These are phyloP conservation scores for Desmophyllum pertusum DNA, from an alignment of 92 coral and sea anemone genomes.

Conservation along the genomic window DNA sequence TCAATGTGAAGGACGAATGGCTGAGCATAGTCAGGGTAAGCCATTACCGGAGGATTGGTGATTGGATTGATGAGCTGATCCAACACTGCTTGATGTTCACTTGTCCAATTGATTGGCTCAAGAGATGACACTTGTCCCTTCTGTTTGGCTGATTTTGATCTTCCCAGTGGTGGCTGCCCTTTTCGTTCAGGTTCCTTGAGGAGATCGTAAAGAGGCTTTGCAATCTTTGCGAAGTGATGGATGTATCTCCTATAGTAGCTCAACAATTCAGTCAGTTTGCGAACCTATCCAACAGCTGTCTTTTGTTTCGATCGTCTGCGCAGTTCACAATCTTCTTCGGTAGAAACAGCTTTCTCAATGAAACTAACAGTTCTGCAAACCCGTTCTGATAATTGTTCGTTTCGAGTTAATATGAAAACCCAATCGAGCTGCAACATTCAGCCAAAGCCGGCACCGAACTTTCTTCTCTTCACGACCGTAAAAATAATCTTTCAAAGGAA, in stretches of 20 bases:
- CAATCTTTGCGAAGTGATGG: background rate
- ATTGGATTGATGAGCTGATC: slow-evolving; percentile 28
- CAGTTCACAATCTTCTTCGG: too few species aligned
- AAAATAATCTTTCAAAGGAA: slow-evolving; percentile 5
- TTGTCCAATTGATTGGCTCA: slow-evolving; percentile 8
- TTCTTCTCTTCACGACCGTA: background rate
- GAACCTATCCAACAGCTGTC: too few species aligned
- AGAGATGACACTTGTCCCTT: slow-evolving; percentile 19
- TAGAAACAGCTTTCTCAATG: too few species aligned
- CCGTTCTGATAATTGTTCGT: too few species aligned
- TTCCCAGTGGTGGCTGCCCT: background rate
- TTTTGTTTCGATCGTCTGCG: too few species aligned
- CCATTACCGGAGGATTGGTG: slow-evolving; percentile 36
- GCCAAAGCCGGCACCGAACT: background rate
- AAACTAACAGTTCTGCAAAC: too few species aligned
- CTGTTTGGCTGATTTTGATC: too few species aligned
- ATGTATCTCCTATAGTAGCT: slow-evolving; percentile 32
- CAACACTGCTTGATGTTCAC: slow-evolving; percentile 15
- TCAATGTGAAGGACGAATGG: slow-evolving; percentile 24
- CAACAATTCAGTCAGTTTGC: too few species aligned
- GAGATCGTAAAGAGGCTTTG: background rate
- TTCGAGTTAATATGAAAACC: too few species aligned
- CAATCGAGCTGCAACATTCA: slow-evolving; percentile 5
- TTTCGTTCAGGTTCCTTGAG: background rate
- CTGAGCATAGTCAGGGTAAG: slow-evolving; percentile 24